A percentile compares a stretch with the other conserved stretches of the same genome.
Evolutionary conservation across 2,797 vertebrate species (phyloP).

Genomic region (Babyrousa celebensis): DNA sequence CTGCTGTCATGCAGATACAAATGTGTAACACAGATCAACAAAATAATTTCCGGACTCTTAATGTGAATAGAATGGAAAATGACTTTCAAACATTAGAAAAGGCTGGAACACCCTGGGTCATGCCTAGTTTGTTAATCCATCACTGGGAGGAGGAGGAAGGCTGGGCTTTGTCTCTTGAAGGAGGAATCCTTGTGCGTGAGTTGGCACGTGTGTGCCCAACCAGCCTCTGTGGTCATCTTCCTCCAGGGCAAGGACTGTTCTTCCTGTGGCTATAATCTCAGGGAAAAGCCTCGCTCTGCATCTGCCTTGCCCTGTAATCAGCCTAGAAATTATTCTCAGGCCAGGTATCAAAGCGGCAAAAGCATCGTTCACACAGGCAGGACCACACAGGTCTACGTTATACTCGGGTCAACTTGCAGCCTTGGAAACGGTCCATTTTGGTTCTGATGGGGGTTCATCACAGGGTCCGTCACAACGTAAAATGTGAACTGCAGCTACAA

Average conservation of each 20-base stretch:
- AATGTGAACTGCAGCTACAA: background rate
- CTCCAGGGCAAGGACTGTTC: background rate
- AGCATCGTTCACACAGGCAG: background rate
- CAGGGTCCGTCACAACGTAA: background rate
- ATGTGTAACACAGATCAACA: constrained; percentile 83
- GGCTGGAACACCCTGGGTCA: background rate
- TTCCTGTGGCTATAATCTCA: background rate
- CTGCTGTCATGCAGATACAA: constrained; percentile 49
- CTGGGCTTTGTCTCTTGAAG: background rate
- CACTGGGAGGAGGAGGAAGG: background rate
- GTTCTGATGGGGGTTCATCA: background rate
- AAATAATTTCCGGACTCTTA: constrained; percentile 82
- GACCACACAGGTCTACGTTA: background rate
- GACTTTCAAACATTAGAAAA: constrained; percentile 38
- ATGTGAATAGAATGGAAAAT: constrained; percentile 77
- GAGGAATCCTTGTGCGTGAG: background rate
- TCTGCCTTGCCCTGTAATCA: too few relatives aligned
- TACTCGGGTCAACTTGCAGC: background rate
- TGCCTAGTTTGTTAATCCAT: background rate
- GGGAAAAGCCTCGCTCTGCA: background rate
- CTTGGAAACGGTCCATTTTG: background rate
- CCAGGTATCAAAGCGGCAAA: background rate
- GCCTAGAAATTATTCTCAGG: background rate
- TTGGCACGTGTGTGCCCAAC: background rate
- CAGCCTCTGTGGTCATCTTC: background rate